A percentile compares a stretch with the other conserved stretches of the same genome.
phyloP scores from a whole-genome alignment of 2,797 vertebrate genomes.

The Pelobates cultripes region DNA sequence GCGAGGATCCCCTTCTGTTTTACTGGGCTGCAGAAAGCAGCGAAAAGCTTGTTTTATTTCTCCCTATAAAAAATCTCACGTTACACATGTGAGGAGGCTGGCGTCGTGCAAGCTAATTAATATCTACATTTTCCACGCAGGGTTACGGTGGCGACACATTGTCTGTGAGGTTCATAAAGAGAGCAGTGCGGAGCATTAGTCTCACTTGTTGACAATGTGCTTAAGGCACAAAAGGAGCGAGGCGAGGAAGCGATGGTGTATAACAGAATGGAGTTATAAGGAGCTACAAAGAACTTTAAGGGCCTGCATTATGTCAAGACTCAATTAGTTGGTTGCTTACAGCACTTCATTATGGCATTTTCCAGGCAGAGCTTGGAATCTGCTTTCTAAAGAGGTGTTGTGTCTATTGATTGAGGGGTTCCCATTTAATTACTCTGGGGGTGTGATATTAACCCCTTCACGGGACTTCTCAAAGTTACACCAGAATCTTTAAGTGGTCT shows the following conservation, averaged over 20 bases:
- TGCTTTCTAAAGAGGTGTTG: constrained; percentile 59
- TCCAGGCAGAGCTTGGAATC: constrained; percentile 65
- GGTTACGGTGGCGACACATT: constrained; percentile 76
- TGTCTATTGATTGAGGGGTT: constrained; percentile 42
- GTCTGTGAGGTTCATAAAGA: constrained; percentile 72
- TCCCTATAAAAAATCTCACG: constrained; percentile 66
- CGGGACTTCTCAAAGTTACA: neutral
- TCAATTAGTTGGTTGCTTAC: constrained; percentile 70
- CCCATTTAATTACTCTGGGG: neutral
- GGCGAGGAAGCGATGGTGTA: constrained; percentile 52
- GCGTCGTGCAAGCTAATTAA: constrained; percentile 70
- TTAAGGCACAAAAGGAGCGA: constrained; percentile 58
- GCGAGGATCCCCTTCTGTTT: constrained; percentile 70
- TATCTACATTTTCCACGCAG: constrained; percentile 78
- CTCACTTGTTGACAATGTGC: constrained; percentile 60
- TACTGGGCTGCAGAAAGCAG: constrained; percentile 66
- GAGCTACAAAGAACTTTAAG: constrained; percentile 59
- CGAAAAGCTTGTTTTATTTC: constrained; percentile 66
- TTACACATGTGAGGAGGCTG: constrained; percentile 70
- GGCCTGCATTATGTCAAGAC: constrained; percentile 68
- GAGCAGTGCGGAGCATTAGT: constrained; percentile 62
- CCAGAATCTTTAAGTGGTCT: neutral
- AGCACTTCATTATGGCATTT: constrained; percentile 70
- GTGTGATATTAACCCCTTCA: constrained; percentile 9
- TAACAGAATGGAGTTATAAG: constrained; percentile 50